Conservation (phyloP, 2,888 invertebrate genomes). For the Zygothrica quintamaculata region DNA sequence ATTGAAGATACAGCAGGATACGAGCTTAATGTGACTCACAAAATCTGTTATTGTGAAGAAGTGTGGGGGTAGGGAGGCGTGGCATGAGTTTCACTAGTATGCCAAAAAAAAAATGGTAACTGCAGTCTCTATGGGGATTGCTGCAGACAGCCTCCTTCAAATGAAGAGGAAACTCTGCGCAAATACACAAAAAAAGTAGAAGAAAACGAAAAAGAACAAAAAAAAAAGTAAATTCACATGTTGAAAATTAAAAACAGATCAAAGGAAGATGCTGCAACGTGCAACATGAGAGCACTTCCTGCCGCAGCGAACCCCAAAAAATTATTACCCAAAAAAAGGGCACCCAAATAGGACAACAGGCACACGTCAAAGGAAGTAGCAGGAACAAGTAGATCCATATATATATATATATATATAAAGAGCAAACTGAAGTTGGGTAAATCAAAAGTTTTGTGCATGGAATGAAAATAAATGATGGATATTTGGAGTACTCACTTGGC, state of each 20-base stretch:
- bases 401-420: constrained; percentile 9
- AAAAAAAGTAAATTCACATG: constrained; percentile 32
- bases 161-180: constrained; percentile 16
- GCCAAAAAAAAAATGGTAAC: constrained; percentile 41
- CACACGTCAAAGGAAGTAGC: constrained; percentile 57
- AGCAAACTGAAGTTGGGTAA: constrained; percentile 51
- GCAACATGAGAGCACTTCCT: constrained; percentile 72
- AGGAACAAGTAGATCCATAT: constrained; percentile 24
- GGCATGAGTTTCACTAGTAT: constrained; percentile 39
- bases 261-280: constrained; percentile 65
- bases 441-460: constrained; percentile 77
- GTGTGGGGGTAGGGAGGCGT: constrained; percentile 3
- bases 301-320: constrained; percentile 55
- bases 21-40: no score
- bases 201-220: no score
- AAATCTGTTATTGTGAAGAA: no score
- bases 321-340: constrained; percentile 62
- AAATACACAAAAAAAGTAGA: no score
- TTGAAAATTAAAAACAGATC: constrained; percentile 79
- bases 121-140: constrained; percentile 32
- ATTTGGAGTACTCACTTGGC: constrained; percentile 73
- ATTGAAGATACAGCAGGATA: constrained; percentile 44
- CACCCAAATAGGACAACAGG: constrained; percentile 63
- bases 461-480: constrained; percentile 79
- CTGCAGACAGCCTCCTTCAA: constrained; percentile 25